Evolutionary conservation across 2,888 invertebrate genomes (phyloP).

Genomic region (Aricia artaxerxes): DNA sequence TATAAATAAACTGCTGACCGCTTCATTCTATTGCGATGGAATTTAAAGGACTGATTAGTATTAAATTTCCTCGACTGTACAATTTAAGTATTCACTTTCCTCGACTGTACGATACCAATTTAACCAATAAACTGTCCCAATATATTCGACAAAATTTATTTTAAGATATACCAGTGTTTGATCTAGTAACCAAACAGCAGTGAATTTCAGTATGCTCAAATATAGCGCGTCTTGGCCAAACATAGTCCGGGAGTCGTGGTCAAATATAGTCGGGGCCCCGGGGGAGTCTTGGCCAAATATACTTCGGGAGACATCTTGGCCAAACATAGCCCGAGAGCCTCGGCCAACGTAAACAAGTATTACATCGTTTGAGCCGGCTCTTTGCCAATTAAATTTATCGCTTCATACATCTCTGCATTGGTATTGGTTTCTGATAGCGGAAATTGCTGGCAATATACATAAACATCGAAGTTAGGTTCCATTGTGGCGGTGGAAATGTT

Average conservation of each 20-base stretch:
- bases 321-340: not conserved
- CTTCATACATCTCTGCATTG: conserved; percentile 11
- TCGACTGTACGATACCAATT: not conserved
- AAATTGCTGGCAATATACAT: conserved; percentile 15
- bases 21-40: no score
- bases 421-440: conserved; percentile 1
- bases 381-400: conserved; percentile 8
- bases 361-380: not conserved
- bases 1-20: no score
- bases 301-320: not conserved
- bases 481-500: not conserved
- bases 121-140: not conserved
- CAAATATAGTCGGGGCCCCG: no score
- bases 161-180: not conserved
- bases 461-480: not conserved
- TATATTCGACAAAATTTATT: not conserved
- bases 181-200: not conserved
- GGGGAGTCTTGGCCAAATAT: not conserved
- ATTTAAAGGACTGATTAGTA: not conserved
- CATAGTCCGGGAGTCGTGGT: not conserved
- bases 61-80: not conserved
- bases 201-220: not conserved
- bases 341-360: not conserved
- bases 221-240: not conserved
- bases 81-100: not conserved